Conservation (phyloP, 2,113 vertebrate genomes). For the Aplodontia rufa region DNA sequence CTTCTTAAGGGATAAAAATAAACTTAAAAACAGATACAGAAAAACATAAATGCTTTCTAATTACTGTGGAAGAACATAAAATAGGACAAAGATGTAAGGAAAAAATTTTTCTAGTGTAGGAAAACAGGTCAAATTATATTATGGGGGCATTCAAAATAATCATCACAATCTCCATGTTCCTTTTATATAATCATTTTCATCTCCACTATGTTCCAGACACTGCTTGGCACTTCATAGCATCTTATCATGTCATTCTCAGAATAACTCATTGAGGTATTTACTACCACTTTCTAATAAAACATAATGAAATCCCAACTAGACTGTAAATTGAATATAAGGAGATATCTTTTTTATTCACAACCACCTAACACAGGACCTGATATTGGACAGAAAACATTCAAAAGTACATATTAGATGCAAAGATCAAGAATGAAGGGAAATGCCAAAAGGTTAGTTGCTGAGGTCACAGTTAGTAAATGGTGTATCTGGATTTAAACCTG, state of each 20-base stretch:
- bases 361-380: background rate
- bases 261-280: background rate
- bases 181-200: background rate
- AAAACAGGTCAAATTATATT: slow-evolving; percentile 1
- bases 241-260: slow-evolving; percentile 3
- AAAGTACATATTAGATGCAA: background rate
- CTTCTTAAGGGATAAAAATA: slow-evolving; percentile 7
- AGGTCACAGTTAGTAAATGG: background rate
- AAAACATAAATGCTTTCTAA: slow-evolving; percentile 12
- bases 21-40: background rate
- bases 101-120: background rate
- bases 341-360: background rate
- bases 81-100: background rate
- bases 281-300: background rate
- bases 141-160: background rate
- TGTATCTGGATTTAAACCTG: background rate
- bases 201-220: background rate
- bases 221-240: background rate
- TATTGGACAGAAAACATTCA: background rate
- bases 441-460: background rate
- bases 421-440: too few species aligned
- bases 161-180: background rate
- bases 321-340: background rate
- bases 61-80: background rate
- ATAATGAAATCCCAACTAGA: slow-evolving; percentile 17